A percentile compares a stretch with the other conserved stretches of the same genome.
These are phyloP conservation scores for Drosophila aldrichi DNA, from an alignment of 2,888 invertebrate species.

Conservation along the genomic window DNA sequence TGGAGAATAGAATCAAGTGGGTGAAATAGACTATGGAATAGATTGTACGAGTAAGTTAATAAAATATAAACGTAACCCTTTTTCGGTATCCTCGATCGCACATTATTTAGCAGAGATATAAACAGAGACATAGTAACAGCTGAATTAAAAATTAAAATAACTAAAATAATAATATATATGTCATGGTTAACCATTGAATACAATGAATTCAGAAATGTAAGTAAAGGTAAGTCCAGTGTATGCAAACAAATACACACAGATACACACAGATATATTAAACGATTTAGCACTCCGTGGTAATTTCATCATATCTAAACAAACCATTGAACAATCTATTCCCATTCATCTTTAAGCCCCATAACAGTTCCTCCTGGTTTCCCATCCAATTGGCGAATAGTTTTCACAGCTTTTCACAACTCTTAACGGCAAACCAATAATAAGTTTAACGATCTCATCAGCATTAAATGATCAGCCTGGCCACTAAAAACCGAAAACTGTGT, in stretches of 20 bases:
- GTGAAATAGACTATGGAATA: not conserved
- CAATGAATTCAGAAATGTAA: too few species aligned
- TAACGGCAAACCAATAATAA: slow-evolving; percentile 2
- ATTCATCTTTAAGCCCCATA: not conserved
- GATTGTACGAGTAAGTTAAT: not conserved
- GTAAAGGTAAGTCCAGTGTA: not conserved
- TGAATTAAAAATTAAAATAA: too few species aligned
- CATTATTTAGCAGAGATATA: too few species aligned
- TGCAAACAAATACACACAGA: too few species aligned
- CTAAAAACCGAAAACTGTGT: slow-evolving; percentile 7
- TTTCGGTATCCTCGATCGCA: too few species aligned
- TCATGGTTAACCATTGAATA: too few species aligned
- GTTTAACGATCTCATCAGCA: slow-evolving; percentile 26
- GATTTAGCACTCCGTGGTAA: not conserved
- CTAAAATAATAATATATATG: too few species aligned
- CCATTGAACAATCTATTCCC: not conserved
- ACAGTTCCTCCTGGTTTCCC: not conserved
- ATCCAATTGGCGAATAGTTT: not conserved
- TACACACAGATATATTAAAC: not conserved
- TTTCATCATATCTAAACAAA: not conserved
- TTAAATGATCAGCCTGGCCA: slow-evolving; percentile 19
- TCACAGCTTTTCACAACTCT: slow-evolving; percentile 1
- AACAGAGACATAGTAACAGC: too few species aligned
- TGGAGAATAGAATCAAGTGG: too few species aligned
- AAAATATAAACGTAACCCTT: not conserved